Evolutionary conservation across 1,140 invertebrate species (phyloP), one percentile per base, ranked within the genome.

Genomic region (Neotoxoptera formosana): DNA sequence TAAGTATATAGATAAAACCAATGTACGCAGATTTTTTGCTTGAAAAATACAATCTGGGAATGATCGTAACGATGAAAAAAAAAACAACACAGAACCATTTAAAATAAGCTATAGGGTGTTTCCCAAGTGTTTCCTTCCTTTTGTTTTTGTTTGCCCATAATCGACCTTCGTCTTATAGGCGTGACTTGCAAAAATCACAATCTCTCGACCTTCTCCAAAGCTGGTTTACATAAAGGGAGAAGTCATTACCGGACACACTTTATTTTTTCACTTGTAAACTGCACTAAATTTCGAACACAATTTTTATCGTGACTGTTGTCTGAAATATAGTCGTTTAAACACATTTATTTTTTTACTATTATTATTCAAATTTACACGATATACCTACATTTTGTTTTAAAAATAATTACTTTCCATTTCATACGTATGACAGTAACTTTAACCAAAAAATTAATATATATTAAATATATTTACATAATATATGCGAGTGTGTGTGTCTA

Each of bases 121-220:
- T 83, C 76, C n/a, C 87, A 53, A 89, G 51, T 53, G 20, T 89
- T 53, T 53, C n/a, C 47, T 92, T 92, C 47, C 67, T 36, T 53
- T 47, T 81, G n/a, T 48, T 14, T 48, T 91, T 34, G 56, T 56
- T 89, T 30, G 30, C 51, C 20, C 88, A 89, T 89, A 56, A 51
- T 51, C 67, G 91, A 84, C 91, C 91, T 92, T 92, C 91, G 23
- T 92, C 45, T 76, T 81, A 48, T 83, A 92, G 51, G n/a, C n/a
- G 36, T 83, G 60, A 92, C 30, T 81, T 34, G 67, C 45, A 92
- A 34, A 92, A 92, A 83, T 92, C 76, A 92, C 91, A 83, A 92
- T 92, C 91, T 34, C 91, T 83, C 91, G 91, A 92, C 91, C 91
- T 92, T 92, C 91, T 91, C 89, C n/a, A 81, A 91, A 83, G 67